Evolutionary conservation across 2,113 vertebrate species (phyloP).

Genomic region (Lophochroa leadbeateri): DNA sequence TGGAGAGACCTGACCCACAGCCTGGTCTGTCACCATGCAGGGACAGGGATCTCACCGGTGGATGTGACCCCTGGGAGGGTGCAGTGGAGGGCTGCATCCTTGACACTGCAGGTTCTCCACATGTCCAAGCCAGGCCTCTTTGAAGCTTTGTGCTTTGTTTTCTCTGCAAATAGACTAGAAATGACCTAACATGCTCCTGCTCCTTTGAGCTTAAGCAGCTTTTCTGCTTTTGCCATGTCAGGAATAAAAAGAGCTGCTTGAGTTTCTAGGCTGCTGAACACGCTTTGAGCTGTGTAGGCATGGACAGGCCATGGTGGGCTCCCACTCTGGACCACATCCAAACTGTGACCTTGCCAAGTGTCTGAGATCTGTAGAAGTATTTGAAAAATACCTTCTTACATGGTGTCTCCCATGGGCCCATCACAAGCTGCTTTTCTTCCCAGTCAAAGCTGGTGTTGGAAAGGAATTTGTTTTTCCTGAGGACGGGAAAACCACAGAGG

Average conservation of each 20-base stretch:
- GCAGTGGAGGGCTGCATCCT: not conserved
- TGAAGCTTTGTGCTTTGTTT: constrained; percentile 14
- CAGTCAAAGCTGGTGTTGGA: not conserved
- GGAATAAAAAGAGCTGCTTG: not conserved
- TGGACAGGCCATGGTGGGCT: not conserved
- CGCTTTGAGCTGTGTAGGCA: not conserved
- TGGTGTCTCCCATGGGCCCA: not conserved
- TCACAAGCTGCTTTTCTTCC: constrained; percentile 2
- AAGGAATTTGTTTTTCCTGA: not conserved
- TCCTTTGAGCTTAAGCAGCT: not conserved
- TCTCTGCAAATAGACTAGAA: constrained; percentile 41
- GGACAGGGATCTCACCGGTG: not conserved
- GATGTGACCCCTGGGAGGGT: not conserved
- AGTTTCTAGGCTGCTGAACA: not conserved
- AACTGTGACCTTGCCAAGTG: not conserved
- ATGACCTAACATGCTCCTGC: constrained; percentile 7
- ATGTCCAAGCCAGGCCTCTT: not conserved
- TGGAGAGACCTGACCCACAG: not conserved
- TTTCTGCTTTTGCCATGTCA: constrained; percentile 1
- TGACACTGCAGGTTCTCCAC: not conserved
- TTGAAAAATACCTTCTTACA: not conserved
- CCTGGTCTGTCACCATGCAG: not conserved
- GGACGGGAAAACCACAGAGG: not conserved
- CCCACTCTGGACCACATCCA: not conserved
- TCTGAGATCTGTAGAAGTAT: not conserved